Evolutionary conservation across 2,888 invertebrate species (phyloP).

Genomic region (Kuschelorhynchus macadamiae): DNA sequence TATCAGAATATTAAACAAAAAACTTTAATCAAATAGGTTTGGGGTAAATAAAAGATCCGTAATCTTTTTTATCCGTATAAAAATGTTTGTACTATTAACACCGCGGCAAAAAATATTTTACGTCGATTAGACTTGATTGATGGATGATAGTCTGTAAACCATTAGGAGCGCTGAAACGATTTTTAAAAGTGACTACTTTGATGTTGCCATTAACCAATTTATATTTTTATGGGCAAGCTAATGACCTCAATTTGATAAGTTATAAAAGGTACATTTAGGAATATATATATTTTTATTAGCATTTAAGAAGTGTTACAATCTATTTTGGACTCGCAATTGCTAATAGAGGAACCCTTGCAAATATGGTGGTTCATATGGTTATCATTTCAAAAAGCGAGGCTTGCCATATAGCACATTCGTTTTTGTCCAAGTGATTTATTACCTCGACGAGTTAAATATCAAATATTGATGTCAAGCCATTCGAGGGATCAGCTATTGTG

Average conservation of each 20-base stretch:
- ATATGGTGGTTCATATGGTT: too few relatives aligned
- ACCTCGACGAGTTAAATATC: too few relatives aligned
- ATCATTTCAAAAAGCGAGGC: too few relatives aligned
- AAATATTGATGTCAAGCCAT: too few relatives aligned
- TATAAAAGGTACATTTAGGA: too few relatives aligned
- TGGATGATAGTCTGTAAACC: constrained; percentile 29
- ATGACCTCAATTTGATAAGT: constrained; percentile 1
- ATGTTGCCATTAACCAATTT: constrained; percentile 26
- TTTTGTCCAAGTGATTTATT: too few relatives aligned
- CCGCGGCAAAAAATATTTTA: constrained; percentile 33
- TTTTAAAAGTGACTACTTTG: constrained; percentile 29
- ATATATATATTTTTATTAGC: too few relatives aligned
- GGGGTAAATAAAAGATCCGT: constrained; percentile 1
- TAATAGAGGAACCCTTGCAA: too few relatives aligned
- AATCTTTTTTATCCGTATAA: constrained; percentile 32
- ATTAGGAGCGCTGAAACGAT: constrained; percentile 30
- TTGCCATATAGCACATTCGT: too few relatives aligned
- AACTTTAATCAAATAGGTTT: constrained; percentile 7
- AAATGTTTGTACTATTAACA: constrained; percentile 33
- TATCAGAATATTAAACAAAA: constrained; percentile 18
- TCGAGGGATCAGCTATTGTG: too few relatives aligned
- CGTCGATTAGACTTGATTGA: constrained; percentile 41
- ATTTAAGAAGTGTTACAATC: too few relatives aligned
- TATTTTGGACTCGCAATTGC: too few relatives aligned
- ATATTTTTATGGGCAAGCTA: constrained; percentile 17